Evolutionary conservation across 1,140 invertebrate genomes (phyloP), one percentile per base, ranked within the genome.

Genomic region (Neotoxoptera formosana): DNA sequence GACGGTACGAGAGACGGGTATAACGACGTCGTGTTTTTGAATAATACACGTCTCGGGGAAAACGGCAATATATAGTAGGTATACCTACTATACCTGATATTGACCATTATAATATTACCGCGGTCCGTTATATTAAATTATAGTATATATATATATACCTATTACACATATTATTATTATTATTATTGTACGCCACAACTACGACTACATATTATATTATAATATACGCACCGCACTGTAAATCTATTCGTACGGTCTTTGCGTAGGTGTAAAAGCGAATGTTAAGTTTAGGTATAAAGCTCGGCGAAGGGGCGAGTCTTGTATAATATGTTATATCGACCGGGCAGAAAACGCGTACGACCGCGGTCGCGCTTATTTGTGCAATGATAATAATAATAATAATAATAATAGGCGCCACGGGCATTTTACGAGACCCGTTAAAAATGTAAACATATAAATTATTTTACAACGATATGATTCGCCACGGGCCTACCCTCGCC

Each of bases 391-490:
- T 41, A 41, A 20, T 36, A 34, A 20, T 81, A 81, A 20, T 81
- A 81, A 34, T 81, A 47, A 20, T 48, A 48, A 47, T 48, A 48
- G 86, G 47, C 86, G 47, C 47, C 86, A 21, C n/a, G 9, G 86
- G 47, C 47, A 48, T 88, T 88, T 30, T 56, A 56, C 51, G 34
- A 90, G 51, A n/a, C 34, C 88, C 34, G 88, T 41, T 53, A 56
- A 90, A 51, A 90, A 53, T 88, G 48, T 88, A 51, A 88, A 90
- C 88, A 36, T 88, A 34, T 90, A 56, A 90, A 56, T 56, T 90
- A 90, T 90, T 56, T 53, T 90, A 90, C 88, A 45, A 45, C 83
- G 14, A 36, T n/a, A n/a, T 7, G 17, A 20, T n/a, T 21, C 36
- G 20, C n/a, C 34, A n/a, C n/a, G n/a, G 34, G 17, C 6, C 23